Evolutionary conservation across 2,888 invertebrate species (phyloP).

Genomic region (Azorinus chamasolen): DNA sequence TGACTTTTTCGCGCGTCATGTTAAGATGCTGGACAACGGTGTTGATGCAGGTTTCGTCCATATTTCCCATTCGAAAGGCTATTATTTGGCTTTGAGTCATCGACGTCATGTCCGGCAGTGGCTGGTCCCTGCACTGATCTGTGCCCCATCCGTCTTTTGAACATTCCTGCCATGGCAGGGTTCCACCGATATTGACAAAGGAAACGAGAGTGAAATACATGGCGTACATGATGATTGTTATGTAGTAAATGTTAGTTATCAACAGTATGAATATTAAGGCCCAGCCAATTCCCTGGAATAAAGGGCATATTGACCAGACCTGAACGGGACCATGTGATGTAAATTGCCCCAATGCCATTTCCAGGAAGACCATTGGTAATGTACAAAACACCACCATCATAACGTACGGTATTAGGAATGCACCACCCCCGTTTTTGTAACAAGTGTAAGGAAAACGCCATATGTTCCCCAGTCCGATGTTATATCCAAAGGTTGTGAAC

Average conservation of each 20-base stretch:
- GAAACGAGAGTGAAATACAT: conserved; percentile 35
- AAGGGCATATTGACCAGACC: conserved; percentile 32
- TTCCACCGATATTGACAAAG: conserved; percentile 33
- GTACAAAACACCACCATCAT: conserved; percentile 22
- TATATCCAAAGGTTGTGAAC: conserved; percentile 36
- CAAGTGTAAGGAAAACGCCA: conserved; percentile 48
- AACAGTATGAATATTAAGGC: conserved; percentile 30
- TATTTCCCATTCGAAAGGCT: not conserved
- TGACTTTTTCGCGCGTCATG: too few species aligned
- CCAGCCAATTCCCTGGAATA: conserved; percentile 44
- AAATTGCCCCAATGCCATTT: conserved; percentile 40
- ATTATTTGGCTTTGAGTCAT: conserved; percentile 8
- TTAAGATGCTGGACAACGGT: not conserved
- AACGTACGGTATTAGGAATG: conserved; percentile 40
- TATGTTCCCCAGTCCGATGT: conserved; percentile 43
- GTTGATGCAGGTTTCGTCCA: conserved; percentile 14
- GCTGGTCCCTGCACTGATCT: conserved; percentile 7
- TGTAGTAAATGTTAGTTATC: conserved; percentile 46
- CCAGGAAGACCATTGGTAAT: conserved; percentile 37
- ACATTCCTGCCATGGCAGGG: conserved; percentile 43
- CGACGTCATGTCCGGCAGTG: not conserved
- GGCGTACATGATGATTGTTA: conserved; percentile 36
- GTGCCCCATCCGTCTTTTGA: conserved; percentile 30
- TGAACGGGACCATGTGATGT: conserved; percentile 32
- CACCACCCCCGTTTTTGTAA: conserved; percentile 39